These are phyloP conservation scores for Eulithis testata DNA, from an alignment of 2,888 invertebrate genomes.

Conservation along the genomic window DNA sequence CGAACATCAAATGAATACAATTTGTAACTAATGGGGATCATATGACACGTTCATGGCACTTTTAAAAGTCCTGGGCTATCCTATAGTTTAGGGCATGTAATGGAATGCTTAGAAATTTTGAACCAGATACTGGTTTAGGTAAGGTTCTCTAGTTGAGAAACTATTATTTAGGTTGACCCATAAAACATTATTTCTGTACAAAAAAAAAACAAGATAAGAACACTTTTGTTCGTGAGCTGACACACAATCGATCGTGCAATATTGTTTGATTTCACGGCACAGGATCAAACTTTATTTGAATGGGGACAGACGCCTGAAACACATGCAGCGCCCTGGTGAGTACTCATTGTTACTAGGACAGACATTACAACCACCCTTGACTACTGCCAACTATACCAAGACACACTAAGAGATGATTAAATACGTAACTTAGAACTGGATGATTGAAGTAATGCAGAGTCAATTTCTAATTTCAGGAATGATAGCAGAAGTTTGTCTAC, in stretches of 20 bases:
- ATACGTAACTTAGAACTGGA: too few species aligned
- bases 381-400: background rate
- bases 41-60: too few species aligned
- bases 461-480: slow-evolving; percentile 39
- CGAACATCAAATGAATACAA: too few species aligned
- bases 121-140: too few species aligned
- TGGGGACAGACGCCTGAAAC: slow-evolving; percentile 24
- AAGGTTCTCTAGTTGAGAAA: too few species aligned
- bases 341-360: slow-evolving; percentile 12
- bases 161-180: too few species aligned
- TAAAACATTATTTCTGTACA: too few species aligned
- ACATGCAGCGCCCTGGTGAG: slow-evolving; percentile 36
- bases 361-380: too few species aligned
- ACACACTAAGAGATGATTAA: background rate
- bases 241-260: slow-evolving; percentile 41
- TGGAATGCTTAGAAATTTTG: too few species aligned
- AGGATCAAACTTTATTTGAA: slow-evolving; percentile 19
- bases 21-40: too few species aligned
- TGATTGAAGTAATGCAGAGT: background rate
- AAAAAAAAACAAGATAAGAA: background rate
- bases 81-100: too few species aligned
- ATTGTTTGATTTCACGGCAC: slow-evolving; percentile 14
- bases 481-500: background rate
- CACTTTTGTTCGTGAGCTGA: slow-evolving; percentile 33
- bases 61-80: too few species aligned